A percentile compares a stretch with the other conserved stretches of the same genome.
These are phyloP conservation scores for Dysmachus trigonus DNA, from an alignment of 2,888 invertebrate genomes.

Conservation along the genomic window DNA sequence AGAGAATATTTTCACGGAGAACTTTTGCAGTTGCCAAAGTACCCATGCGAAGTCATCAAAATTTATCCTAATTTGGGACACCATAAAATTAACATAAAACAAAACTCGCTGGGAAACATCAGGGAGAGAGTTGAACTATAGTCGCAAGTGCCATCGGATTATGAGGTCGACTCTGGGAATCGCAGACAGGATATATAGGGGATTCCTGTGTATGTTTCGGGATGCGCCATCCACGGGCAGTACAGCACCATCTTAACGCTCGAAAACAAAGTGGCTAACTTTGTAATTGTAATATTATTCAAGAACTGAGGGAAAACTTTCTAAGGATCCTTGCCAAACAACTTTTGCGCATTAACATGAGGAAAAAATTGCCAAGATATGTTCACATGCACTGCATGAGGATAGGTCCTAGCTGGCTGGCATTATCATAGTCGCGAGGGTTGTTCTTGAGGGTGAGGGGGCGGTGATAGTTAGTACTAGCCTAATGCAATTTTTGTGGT, in stretches of 20 bases:
- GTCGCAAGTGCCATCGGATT: constrained; percentile 11
- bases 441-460: neutral
- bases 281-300: constrained; percentile 35
- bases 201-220: neutral
- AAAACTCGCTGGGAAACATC: neutral
- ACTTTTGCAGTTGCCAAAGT: neutral
- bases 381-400: neutral
- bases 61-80: neutral
- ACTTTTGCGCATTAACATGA: constrained; percentile 37
- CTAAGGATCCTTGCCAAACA: constrained; percentile 35
- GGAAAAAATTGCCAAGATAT: neutral
- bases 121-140: neutral
- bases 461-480: neutral
- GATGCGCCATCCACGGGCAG: neutral
- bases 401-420: neutral
- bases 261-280: constrained; percentile 13
- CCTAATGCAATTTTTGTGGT: neutral
- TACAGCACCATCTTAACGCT: constrained; percentile 20
- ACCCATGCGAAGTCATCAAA: constrained; percentile 7
- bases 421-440: too few species aligned
- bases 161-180: neutral
- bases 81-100: constrained; percentile 29
- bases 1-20: neutral
- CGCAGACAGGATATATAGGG: neutral
- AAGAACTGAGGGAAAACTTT: constrained; percentile 33